phyloP scores from a whole-genome alignment of 2,113 vertebrate species.

The Apteryx mantelli region DNA sequence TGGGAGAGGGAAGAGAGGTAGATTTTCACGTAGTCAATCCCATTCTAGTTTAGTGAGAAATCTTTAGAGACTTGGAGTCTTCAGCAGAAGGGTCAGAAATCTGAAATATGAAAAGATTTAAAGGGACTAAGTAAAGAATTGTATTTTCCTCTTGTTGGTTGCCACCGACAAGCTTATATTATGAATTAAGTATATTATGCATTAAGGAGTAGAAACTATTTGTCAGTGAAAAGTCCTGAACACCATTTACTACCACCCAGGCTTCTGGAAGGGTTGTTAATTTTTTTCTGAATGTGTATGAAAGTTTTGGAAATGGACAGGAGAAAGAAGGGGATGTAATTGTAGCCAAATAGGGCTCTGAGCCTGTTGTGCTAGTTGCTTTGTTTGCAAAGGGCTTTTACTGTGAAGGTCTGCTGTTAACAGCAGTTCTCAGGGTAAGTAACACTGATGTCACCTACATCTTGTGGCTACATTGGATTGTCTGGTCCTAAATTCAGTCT shows the following conservation, averaged over 20 bases:
- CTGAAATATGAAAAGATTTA: background rate
- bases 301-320: background rate
- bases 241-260: background rate
- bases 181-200: too few species aligned
- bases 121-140: background rate
- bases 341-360: background rate
- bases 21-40: background rate
- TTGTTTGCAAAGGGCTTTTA: background rate
- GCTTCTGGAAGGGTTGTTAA: background rate
- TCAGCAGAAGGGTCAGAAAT: background rate
- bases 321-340: background rate
- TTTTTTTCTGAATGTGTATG: background rate
- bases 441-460: fast-evolving
- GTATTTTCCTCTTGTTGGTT: background rate
- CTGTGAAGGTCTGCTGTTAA: fast-evolving
- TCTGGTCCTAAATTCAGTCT: background rate
- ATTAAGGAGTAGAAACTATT: background rate
- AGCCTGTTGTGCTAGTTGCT: background rate
- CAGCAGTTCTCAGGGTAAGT: background rate
- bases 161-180: background rate
- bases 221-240: background rate
- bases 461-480: background rate
- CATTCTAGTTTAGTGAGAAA: background rate
- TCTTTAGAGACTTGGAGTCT: background rate
- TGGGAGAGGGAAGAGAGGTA: background rate